phyloP scores from a whole-genome alignment of 2,888 invertebrate species.

The Pollenia griseotomentosa region DNA sequence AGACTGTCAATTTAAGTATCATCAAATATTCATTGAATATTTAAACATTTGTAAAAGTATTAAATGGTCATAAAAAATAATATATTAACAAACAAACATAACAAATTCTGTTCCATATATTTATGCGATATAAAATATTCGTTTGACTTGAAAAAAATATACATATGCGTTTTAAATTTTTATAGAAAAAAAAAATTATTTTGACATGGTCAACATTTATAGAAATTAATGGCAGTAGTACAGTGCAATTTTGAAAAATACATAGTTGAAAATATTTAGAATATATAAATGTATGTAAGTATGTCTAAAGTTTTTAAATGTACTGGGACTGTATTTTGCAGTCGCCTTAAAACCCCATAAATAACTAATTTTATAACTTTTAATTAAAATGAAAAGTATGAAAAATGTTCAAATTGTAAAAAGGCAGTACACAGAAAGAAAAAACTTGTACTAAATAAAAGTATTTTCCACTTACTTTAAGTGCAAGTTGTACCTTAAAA shows the following conservation, averaged over 20 bases:
- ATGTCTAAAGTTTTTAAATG: background rate
- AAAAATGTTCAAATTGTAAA: too few species aligned
- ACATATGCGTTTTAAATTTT: background rate
- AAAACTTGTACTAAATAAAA: too few species aligned
- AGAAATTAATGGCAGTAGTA: background rate
- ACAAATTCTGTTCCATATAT: background rate
- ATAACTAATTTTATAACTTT: constrained; percentile 54
- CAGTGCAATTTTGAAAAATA: background rate
- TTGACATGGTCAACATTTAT: background rate
- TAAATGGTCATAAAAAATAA: constrained; percentile 33
- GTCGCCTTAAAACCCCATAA: constrained; percentile 17
- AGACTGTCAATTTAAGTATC: constrained; percentile 74
- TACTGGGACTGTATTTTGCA: background rate
- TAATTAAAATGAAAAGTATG: background rate
- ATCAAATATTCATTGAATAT: constrained; percentile 75
- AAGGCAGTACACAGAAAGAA: too few species aligned
- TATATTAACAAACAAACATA: background rate
- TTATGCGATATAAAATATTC: constrained; percentile 31
- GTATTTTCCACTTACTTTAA: too few species aligned
- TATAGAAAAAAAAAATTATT: background rate
- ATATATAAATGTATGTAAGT: background rate
- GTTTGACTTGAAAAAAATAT: constrained; percentile 22
- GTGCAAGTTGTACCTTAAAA: too few species aligned
- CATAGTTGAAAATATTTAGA: background rate
- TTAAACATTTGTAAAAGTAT: constrained; percentile 69